phyloP scores from a whole-genome alignment of 2,888 invertebrate genomes.

The Leptinotarsa juncta region DNA sequence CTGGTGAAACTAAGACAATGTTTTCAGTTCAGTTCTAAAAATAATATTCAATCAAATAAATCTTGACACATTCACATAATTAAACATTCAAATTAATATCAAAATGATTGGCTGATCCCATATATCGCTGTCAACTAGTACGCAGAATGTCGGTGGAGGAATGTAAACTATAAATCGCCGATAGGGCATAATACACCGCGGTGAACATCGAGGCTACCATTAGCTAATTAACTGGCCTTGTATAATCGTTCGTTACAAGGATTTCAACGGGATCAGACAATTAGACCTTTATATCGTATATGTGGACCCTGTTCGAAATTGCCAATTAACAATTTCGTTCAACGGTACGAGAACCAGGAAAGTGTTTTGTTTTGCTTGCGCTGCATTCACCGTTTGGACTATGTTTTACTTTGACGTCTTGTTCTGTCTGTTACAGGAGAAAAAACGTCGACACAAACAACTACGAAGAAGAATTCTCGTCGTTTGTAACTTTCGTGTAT shows the following conservation, averaged over 20 bases:
- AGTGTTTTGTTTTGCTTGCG: neutral
- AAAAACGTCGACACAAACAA: too few relatives aligned
- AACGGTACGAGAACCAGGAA: neutral
- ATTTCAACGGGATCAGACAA: conserved; percentile 17
- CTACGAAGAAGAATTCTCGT: too few relatives aligned
- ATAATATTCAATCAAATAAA: too few relatives aligned
- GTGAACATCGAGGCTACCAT: conserved; percentile 11
- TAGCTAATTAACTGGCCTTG: conserved; percentile 19
- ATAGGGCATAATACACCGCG: conserved; percentile 6
- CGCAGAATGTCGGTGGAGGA: neutral
- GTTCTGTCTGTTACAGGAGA: too few relatives aligned
- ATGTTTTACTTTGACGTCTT: neutral
- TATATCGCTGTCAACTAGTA: conserved; percentile 6
- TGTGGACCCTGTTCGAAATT: conserved; percentile 2
- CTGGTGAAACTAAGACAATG: too few relatives aligned
- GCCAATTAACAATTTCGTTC: neutral
- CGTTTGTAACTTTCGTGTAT: too few relatives aligned
- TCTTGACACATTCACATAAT: too few relatives aligned
- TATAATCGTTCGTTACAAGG: conserved; percentile 17
- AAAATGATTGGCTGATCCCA: neutral
- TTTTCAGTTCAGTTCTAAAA: too few relatives aligned
- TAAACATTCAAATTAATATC: neutral
- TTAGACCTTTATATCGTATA: conserved; percentile 15
- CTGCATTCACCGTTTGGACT: neutral
- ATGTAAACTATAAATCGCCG: conserved; percentile 8